Percentiles rank a stretch among this genome's conserved stretches.
Evolutionary conservation across 1,140 invertebrate species (phyloP).

Genomic region (Neodiprion virginianus): DNA sequence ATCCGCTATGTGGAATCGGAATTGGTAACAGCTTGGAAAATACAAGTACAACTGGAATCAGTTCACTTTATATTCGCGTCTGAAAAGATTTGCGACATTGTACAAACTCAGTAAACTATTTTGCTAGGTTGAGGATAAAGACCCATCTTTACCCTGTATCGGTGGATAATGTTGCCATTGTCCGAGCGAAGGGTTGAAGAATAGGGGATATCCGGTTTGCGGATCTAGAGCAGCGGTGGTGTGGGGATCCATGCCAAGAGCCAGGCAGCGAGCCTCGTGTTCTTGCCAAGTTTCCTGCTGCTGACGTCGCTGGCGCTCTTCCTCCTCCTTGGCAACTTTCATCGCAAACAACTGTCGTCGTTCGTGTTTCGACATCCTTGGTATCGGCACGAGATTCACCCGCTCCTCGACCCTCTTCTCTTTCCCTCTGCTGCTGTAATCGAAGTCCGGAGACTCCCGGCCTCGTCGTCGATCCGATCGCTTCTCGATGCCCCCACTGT

Average conservation of each 20-base stretch:
- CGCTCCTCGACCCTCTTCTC: constrained; percentile 54
- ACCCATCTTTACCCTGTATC: constrained; percentile 27
- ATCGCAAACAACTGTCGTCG: constrained; percentile 79
- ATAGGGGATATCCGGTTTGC: constrained; percentile 64
- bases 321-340: constrained; percentile 75
- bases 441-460: constrained; percentile 56
- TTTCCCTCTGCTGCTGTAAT: constrained; percentile 43
- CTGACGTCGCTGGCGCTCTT: constrained; percentile 67
- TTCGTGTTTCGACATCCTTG: constrained; percentile 72
- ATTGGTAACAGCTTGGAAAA: too few species aligned
- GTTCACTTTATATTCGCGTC: too few species aligned
- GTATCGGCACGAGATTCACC: constrained; percentile 50
- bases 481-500: constrained; percentile 39
- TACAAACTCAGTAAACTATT: too few species aligned
- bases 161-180: constrained; percentile 68
- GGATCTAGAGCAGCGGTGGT: constrained; percentile 65
- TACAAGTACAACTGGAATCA: too few species aligned
- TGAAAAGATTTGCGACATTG: too few species aligned
- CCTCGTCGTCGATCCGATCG: constrained; percentile 52
- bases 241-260: constrained; percentile 67
- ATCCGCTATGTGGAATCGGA: too few species aligned
- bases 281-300: constrained; percentile 70
- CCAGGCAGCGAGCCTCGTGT: constrained; percentile 68
- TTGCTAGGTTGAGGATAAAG: too few species aligned
- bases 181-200: constrained; percentile 67